Evolutionary conservation across 2,888 invertebrate genomes (phyloP).

Genomic region (Cerceris ruficornis): DNA sequence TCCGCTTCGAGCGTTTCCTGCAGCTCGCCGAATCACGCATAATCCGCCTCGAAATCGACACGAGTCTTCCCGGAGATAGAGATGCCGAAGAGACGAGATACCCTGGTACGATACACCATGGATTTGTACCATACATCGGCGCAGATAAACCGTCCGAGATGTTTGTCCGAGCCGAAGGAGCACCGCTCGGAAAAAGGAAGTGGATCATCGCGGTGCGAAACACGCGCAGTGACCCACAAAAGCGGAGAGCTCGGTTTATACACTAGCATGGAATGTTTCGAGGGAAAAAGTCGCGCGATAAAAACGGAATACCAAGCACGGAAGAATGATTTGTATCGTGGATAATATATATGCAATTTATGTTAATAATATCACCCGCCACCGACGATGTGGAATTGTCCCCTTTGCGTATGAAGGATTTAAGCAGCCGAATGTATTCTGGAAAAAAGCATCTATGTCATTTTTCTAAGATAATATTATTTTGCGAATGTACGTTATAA

Average conservation of each 20-base stretch:
- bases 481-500: too few species aligned
- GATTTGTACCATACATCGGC: slow-evolving; percentile 42
- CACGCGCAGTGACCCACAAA: too few species aligned
- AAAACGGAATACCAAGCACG: slow-evolving; percentile 6
- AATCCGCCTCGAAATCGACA: slow-evolving; percentile 46
- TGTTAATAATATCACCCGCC: neutral
- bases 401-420: too few species aligned
- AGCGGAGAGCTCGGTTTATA: too few species aligned
- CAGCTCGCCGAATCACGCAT: slow-evolving; percentile 54
- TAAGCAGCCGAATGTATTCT: too few species aligned
- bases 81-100: slow-evolving; percentile 31
- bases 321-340: neutral
- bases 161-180: slow-evolving; percentile 9
- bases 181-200: slow-evolving; percentile 29
- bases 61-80: slow-evolving; percentile 38
- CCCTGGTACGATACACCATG: slow-evolving; percentile 32
- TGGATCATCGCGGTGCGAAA: neutral
- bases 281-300: neutral
- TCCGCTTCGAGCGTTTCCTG: slow-evolving; percentile 56
- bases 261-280: neutral
- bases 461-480: too few species aligned
- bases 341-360: neutral
- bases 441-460: too few species aligned
- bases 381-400: too few species aligned
- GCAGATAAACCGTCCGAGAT: neutral